Evolutionary conservation across 2,888 invertebrate genomes (phyloP).

Genomic region (Esperia sulphurella): DNA sequence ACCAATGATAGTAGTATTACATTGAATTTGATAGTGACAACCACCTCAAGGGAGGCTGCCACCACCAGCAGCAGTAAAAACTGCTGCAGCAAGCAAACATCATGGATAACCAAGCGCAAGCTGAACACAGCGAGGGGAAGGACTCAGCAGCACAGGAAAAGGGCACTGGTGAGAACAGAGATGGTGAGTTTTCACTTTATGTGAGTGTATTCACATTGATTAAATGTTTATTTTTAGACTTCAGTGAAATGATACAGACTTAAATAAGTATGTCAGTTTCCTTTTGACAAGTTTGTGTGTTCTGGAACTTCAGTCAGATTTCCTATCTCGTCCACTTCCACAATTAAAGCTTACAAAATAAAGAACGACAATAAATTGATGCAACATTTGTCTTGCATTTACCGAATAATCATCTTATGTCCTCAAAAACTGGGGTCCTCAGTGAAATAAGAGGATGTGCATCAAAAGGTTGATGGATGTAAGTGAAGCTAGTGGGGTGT

Average conservation of each 20-base stretch:
- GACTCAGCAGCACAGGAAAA: constrained; percentile 59
- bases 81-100: constrained; percentile 58
- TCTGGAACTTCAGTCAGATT: too few species aligned
- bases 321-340: background rate
- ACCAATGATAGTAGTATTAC: too few species aligned
- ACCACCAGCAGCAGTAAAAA: constrained; percentile 53
- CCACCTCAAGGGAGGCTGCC: constrained; percentile 62
- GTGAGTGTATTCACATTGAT: background rate
- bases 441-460: background rate
- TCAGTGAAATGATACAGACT: background rate
- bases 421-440: too few species aligned
- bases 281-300: too few species aligned
- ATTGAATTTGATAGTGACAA: constrained; percentile 51
- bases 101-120: constrained; percentile 73
- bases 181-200: constrained; percentile 37
- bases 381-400: too few species aligned
- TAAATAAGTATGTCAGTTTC: background rate
- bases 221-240: background rate
- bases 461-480: background rate
- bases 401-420: too few species aligned
- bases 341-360: background rate
- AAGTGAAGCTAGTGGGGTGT: too few species aligned
- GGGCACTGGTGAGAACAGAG: constrained; percentile 47
- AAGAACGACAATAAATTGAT: too few species aligned
- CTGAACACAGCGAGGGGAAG: constrained; percentile 65